Evolutionary conservation across 2,888 invertebrate species (phyloP), one percentile per base, ranked within the genome.

Genomic region (Arge pagana): DNA sequence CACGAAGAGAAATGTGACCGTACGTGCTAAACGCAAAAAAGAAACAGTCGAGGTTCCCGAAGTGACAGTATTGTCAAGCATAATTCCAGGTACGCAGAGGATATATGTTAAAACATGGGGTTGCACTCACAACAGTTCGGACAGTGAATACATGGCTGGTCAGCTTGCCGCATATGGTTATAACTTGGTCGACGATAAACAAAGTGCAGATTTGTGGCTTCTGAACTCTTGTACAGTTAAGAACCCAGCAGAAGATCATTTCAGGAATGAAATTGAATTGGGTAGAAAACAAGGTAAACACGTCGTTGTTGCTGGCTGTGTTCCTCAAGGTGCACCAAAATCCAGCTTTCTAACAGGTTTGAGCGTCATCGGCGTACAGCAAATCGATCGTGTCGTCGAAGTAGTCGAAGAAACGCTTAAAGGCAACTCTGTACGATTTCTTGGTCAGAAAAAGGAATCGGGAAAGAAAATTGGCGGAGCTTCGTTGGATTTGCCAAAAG

Each of bases 121-220:
- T 3, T 98, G 97, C 76, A 90, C 96, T 0, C 98, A 99, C 79
- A 99, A 99, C 77, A 96, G 87, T 74, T 96, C 96, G 0, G 98
- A 99, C 76, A 91, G 94, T 1, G 98, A 99, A 80, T 99, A 99
- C 73, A 99, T 99, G 98, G 95, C 96, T 0, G 98, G 98, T 0
- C 87, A 96, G 63, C 79, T 99, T 52, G 88, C 92, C 0, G 84
- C 89, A 0, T 91, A 89, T 66, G 97, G 96, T 0, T 97, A 96
- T 74, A 84, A 82, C 50, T 81, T 96, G 39, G 91, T 90, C 0
- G 87, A 90, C 36, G 85, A 90, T 54, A 91, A 92, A 77, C 80
- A 82, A 40, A 79, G 82, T 8, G 97, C 98, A 0, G 91, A 96
- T 76, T 79, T 99, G 23, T 97, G 97, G 96, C 78, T 99, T 8